phyloP scores from a whole-genome alignment of 2,797 vertebrate genomes.

The Rhabdophis nuchalis region DNA sequence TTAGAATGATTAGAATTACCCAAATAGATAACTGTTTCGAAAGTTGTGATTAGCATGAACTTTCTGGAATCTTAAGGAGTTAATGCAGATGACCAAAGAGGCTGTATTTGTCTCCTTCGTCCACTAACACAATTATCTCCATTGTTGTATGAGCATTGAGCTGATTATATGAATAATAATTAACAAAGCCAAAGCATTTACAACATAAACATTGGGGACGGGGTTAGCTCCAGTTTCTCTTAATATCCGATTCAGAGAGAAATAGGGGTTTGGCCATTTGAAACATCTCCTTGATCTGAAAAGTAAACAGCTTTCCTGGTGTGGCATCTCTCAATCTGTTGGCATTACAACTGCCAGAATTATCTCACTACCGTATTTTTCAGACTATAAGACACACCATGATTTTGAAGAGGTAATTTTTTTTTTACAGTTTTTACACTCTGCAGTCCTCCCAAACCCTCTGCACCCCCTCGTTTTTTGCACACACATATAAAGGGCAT shows the following conservation, averaged over 20 bases:
- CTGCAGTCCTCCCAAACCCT: too few species aligned
- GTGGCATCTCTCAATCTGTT: background rate
- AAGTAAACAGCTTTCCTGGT: background rate
- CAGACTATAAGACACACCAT: too few species aligned
- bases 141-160: background rate
- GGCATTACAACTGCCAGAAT: background rate
- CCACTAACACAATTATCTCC: background rate
- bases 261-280: background rate
- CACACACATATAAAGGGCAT: too few species aligned
- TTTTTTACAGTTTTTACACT: too few species aligned
- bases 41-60: background rate
- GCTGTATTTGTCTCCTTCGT: background rate
- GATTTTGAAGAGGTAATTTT: too few species aligned
- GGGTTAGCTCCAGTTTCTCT: background rate
- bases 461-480: too few species aligned
- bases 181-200: background rate
- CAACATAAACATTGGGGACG: background rate
- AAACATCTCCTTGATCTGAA: background rate
- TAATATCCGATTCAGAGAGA: background rate
- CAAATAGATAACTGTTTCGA: background rate
- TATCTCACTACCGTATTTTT: background rate
- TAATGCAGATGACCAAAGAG: background rate
- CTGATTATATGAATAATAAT: background rate
- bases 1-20: background rate
- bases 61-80: background rate